phyloP scores from a whole-genome alignment of 2,113 vertebrate genomes.

The Xiphophorus maculatus region DNA sequence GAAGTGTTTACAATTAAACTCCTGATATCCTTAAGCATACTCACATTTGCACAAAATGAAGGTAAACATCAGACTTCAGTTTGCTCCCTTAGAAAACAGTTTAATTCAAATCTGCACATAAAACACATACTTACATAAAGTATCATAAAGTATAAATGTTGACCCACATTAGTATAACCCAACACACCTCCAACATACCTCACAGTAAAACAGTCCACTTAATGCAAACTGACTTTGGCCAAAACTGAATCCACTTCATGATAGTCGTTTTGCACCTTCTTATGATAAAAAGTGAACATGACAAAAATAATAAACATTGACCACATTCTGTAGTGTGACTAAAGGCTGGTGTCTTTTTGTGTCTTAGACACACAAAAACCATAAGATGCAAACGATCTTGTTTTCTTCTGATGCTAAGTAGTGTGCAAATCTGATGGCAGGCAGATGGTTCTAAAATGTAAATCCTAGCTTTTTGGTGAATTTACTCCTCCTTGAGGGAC shows the following conservation, averaged over 20 bases:
- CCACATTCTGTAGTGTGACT: conserved; percentile 44
- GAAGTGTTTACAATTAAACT: neutral
- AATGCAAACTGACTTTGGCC: conserved; percentile 59
- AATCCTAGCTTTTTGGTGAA: conserved; percentile 44
- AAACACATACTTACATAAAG: conserved; percentile 78
- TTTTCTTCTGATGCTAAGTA: conserved; percentile 50
- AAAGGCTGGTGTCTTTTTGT: conserved; percentile 54
- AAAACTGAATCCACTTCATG: conserved; percentile 51
- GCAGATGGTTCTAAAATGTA: conserved; percentile 32
- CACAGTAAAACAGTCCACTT: conserved; percentile 60
- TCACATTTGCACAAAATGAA: conserved; percentile 5
- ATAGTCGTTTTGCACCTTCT: conserved; percentile 48
- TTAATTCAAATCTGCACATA: conserved; percentile 79
- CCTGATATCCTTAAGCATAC: neutral
- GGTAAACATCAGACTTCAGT: conserved; percentile 23
- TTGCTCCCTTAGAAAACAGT: conserved; percentile 74
- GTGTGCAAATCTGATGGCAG: conserved; percentile 66
- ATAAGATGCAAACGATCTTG: conserved; percentile 35
- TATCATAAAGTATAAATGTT: conserved; percentile 77
- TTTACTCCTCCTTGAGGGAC: conserved; percentile 27
- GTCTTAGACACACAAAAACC: conserved; percentile 39
- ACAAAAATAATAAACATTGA: conserved; percentile 33
- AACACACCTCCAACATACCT: conserved; percentile 48
- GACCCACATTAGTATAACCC: conserved; percentile 72
- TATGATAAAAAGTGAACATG: conserved; percentile 31